These are phyloP conservation scores for Eueremaeus valkanovi DNA, from an alignment of 2,888 invertebrate species.

Conservation along the genomic window DNA sequence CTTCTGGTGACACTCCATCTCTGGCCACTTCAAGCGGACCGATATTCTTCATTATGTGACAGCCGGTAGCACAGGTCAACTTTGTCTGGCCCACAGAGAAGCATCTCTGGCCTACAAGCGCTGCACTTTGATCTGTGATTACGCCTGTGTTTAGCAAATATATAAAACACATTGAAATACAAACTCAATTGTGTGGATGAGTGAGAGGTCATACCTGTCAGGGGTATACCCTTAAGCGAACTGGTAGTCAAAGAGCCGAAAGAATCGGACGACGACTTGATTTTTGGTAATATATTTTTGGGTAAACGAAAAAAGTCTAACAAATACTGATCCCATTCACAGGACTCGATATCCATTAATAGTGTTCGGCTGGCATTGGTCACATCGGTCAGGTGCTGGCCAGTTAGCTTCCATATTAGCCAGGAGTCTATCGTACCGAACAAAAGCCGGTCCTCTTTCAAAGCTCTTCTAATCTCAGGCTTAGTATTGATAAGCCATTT, in stretches of 20 bases:
- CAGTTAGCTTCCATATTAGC: slow-evolving; percentile 91
- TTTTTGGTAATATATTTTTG: slow-evolving; percentile 70
- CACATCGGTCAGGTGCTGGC: slow-evolving; percentile 82
- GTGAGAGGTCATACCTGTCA: slow-evolving; percentile 61
- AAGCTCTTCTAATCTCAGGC: slow-evolving; percentile 68
- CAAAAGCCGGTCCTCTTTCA: slow-evolving; percentile 68
- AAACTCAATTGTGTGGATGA: no score
- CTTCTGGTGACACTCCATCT: slow-evolving; percentile 49
- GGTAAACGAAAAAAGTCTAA: slow-evolving; percentile 78
- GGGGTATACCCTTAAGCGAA: slow-evolving; percentile 70
- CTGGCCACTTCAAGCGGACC: slow-evolving; percentile 61
- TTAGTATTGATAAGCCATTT: slow-evolving; percentile 91
- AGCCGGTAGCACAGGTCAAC: slow-evolving; percentile 86
- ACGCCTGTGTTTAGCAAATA: not conserved
- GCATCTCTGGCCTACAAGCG: slow-evolving; percentile 85
- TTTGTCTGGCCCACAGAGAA: slow-evolving; percentile 83
- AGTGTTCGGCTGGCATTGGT: slow-evolving; percentile 91
- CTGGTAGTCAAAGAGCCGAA: slow-evolving; percentile 71
- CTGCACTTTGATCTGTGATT: slow-evolving; percentile 92
- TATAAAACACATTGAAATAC: no score
- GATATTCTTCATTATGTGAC: slow-evolving; percentile 92
- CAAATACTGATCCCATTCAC: slow-evolving; percentile 81
- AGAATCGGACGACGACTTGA: slow-evolving; percentile 79
- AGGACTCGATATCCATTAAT: slow-evolving; percentile 80
- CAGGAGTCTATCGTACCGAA: slow-evolving; percentile 94